Percentiles rank a stretch among this genome's conserved stretches.
phyloP scores from a whole-genome alignment of 2,113 vertebrate genomes.

The Sakesphorus luctuosus region DNA sequence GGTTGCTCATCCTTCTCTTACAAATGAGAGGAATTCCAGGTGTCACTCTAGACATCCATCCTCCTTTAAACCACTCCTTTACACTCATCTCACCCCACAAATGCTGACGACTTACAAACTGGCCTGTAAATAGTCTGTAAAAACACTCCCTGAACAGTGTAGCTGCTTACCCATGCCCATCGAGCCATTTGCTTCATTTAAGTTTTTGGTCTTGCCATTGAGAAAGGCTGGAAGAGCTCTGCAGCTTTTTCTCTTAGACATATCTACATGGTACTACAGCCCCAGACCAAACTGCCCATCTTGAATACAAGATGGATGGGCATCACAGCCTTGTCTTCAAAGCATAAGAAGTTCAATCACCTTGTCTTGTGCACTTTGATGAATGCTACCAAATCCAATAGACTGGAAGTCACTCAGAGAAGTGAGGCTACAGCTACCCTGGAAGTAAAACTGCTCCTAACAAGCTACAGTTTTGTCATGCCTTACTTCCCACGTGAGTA shows the following conservation, averaged over 20 bases:
- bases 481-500: background rate
- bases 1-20: background rate
- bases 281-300: background rate
- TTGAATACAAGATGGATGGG: background rate
- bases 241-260: background rate
- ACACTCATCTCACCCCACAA: background rate
- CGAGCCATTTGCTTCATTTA: background rate
- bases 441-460: background rate
- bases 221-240: background rate
- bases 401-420: rapidly evolving
- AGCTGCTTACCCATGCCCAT: background rate
- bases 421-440: background rate
- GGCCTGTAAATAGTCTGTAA: background rate
- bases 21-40: background rate
- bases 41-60: background rate
- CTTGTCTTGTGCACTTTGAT: background rate
- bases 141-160: background rate
- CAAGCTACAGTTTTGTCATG: background rate
- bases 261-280: background rate
- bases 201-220: background rate
- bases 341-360: background rate
- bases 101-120: background rate
- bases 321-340: background rate
- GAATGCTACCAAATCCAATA: background rate
- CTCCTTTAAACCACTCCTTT: background rate